These are phyloP conservation scores for Odontothrips loti DNA, from an alignment of 2,888 invertebrate genomes.

Conservation along the genomic window DNA sequence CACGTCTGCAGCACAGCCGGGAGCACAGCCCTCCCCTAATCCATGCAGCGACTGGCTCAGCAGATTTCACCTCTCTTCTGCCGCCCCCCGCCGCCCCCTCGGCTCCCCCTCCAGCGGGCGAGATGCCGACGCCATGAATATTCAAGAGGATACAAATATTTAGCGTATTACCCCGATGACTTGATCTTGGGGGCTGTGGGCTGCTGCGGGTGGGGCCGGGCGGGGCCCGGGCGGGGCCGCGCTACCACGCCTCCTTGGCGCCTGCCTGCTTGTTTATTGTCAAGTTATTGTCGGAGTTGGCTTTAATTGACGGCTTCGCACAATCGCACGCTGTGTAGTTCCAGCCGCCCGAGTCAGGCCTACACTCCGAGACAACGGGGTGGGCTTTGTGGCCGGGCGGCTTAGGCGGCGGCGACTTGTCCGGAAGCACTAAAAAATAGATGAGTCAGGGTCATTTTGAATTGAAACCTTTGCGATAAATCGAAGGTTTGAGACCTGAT, in stretches of 20 bases:
- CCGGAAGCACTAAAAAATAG: too few relatives aligned
- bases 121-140: slow-evolving; percentile 20
- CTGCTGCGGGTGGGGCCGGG: not conserved
- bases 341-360: too few relatives aligned
- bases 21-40: not conserved
- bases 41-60: not conserved
- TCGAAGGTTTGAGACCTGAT: too few relatives aligned
- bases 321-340: not conserved
- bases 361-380: too few relatives aligned
- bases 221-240: not conserved
- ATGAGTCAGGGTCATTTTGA: too few relatives aligned
- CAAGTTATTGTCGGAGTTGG: slow-evolving; percentile 22
- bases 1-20: not conserved
- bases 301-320: slow-evolving; percentile 13
- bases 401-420: too few relatives aligned
- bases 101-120: not conserved
- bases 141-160: slow-evolving; percentile 23
- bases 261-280: slow-evolving; percentile 1
- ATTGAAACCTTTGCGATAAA: too few relatives aligned
- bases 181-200: not conserved
- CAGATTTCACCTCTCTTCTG: not conserved
- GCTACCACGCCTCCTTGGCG: not conserved
- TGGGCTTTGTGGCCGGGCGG: too few relatives aligned
- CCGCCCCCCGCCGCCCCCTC: not conserved
- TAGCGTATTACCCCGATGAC: slow-evolving; percentile 22